These are phyloP conservation scores for Nomada fucata DNA, from an alignment of 2,888 invertebrate species.

Conservation along the genomic window DNA sequence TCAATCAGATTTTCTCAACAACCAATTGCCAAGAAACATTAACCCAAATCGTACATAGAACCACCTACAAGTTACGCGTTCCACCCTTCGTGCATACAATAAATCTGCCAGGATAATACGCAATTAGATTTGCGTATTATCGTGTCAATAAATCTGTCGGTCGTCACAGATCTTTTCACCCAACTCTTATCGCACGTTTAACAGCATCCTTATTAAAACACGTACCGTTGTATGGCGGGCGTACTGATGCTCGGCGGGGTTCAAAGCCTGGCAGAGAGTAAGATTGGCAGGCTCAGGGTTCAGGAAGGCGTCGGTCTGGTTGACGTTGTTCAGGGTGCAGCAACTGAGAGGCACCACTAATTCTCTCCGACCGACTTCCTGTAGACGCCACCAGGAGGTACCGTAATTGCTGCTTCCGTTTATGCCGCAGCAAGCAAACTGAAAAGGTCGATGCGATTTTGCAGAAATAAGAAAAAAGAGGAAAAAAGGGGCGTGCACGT, in stretches of 20 bases:
- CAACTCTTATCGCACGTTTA: slow-evolving; percentile 29
- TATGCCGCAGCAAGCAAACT: slow-evolving; percentile 93
- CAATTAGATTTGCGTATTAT: not conserved
- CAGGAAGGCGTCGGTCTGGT: slow-evolving; percentile 87
- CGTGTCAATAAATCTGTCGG: not conserved
- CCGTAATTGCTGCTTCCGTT: slow-evolving; percentile 92
- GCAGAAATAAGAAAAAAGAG: not conserved
- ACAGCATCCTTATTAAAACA: slow-evolving; percentile 64
- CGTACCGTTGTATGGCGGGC: slow-evolving; percentile 87
- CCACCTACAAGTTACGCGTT: too few relatives aligned
- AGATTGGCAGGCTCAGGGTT: slow-evolving; percentile 91
- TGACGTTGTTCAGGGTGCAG: slow-evolving; percentile 87
- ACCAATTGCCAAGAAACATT: too few relatives aligned
- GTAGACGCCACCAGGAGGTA: slow-evolving; percentile 91
- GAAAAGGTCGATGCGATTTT: slow-evolving; percentile 72
- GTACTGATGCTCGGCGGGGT: slow-evolving; percentile 85
- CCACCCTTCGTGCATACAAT: not conserved
- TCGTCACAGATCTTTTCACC: slow-evolving; percentile 3
- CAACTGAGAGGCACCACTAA: slow-evolving; percentile 89
- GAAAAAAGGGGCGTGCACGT: slow-evolving; percentile 36
- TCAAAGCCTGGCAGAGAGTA: slow-evolving; percentile 89
- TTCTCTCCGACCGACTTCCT: slow-evolving; percentile 89
- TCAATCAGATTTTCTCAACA: too few relatives aligned
- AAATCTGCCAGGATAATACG: not conserved
- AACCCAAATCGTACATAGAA: too few relatives aligned